phyloP scores from a whole-genome alignment of 2,888 invertebrate species.

The Eutolmus rufibarbis region DNA sequence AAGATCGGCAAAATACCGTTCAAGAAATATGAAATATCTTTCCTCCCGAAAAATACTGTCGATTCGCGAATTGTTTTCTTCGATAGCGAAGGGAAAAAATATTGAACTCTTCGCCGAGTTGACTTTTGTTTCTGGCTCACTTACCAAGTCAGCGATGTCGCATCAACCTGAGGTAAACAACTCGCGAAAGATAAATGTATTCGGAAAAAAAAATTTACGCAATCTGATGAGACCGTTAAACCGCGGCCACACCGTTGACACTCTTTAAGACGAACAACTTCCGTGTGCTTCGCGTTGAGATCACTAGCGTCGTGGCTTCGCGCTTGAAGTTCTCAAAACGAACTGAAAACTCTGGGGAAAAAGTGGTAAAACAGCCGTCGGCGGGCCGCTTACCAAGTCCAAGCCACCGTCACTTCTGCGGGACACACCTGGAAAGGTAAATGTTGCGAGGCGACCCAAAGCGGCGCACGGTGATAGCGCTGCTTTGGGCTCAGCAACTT shows the following conservation, averaged over 20 bases:
- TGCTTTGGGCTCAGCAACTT: not conserved
- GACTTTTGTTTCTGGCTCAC: not conserved
- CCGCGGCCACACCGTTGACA: not conserved
- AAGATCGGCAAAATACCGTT: not conserved
- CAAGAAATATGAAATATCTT: not conserved
- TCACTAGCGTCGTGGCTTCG: not conserved
- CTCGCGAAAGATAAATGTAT: not conserved
- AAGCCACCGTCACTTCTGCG: not conserved
- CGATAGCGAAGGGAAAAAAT: not conserved
- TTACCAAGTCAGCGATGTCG: not conserved
- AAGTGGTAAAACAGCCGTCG: conserved; percentile 2
- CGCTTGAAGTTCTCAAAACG: conserved; percentile 3
- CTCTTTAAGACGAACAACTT: conserved; percentile 4
- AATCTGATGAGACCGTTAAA: conserved; percentile 21
- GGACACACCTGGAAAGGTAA: conserved; percentile 17
- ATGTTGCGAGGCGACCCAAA: not conserved
- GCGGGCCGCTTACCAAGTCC: not conserved
- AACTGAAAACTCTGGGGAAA: not conserved
- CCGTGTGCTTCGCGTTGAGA: not conserved
- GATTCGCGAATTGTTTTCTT: not conserved
- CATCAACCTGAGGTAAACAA: not conserved
- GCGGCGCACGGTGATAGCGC: not conserved
- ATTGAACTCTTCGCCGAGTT: not conserved
- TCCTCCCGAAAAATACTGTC: not conserved
- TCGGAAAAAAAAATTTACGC: not conserved